Evolutionary conservation across 64 coral and sea anemone genomes (phyloP), one percentile per base, ranked within the genome.

Genomic region (Pachyseris speciosa): DNA sequence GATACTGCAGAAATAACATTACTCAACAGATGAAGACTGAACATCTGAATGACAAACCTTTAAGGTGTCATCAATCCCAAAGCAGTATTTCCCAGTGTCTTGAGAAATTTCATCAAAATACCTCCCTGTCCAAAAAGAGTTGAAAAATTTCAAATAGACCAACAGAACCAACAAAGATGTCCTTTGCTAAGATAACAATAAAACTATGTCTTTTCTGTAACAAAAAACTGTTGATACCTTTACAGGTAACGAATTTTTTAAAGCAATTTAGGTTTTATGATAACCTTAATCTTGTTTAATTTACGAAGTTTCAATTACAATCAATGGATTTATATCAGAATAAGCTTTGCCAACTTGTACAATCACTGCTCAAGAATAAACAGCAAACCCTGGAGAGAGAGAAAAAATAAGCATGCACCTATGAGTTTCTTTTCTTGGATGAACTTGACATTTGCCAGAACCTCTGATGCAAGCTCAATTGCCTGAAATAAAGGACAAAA

Each of bases 31-130:
- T n/a, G n/a, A n/a, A n/a, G n/a, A n/a, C n/a, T n/a, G n/a, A n/a
- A n/a, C n/a, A n/a, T n/a, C n/a, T 10, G 9, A 20, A 42, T n/a
- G 28, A 66, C 7, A 71, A 38, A 97, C 96, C 93, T 98, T 98
- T 37, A 98, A 90, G 38, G 96, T 98, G 71, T 98, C 96, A 22
- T 94, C 96, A 39, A 98, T 93, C 72, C 96, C 96, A 95, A 98
- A 98, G 64, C 96, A 98, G 65, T 88, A 98, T 59, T 95, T 98
- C 47, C 96, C 96, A 83, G 96, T 98, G 43, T 98, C 96, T 86
- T 98, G 96, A 37, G 96, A 98, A 20, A 98, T 98, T 95, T 98
- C 96, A 95, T 98, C 96, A 95, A 98, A 98, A 75, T 98, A 98
- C 65, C 85, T 91, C 63, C 96, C 96, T 98, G 51, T 61, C 22